Base-by-base conservation (phyloP, 92 coral and sea anemone species). In the Palythoa heliodiscus region DNA sequence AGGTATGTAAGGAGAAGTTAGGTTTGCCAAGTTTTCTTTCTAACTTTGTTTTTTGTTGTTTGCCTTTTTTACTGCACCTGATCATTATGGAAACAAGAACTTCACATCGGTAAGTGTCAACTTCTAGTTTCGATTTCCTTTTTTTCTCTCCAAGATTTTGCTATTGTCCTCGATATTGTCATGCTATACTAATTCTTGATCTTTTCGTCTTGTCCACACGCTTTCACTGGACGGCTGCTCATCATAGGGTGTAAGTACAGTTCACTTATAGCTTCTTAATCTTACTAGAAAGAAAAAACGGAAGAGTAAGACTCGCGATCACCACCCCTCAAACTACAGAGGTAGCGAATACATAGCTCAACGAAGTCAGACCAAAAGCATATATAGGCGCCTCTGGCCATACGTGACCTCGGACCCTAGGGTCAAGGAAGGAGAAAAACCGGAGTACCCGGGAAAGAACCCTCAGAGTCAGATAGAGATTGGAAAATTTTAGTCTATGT, bases 181-280 rank as follows among this genome's bases (percentile, higher is more conserved):
- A 22, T 23, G 24, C 35, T 11, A 4, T 67, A 67, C 38, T 67
- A 24, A 22, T 22, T 76, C n/a, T 5, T 17, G 24, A 19, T 35
- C 6, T 25, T 75, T 54, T 54, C 24, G 22, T 76, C 11, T 5
- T 67, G 38, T 24, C 71, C n/a, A 6, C 48, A 52, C 25, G 7
- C 48, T 6, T 55, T 76, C 48, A 23, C 5, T 16, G 68, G 68
- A 15, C 22, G 40, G 19, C 67, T 23, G 14, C 14, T 5, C 20
- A 23, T 54, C 14, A 1, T 25, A 76, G 82, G 82, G 82, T 55
- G 82, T 76, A 76, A 76, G 82, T 76, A 76, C 23, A 35, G 23
- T 20, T 74, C 38, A 12, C 4, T 58, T 58, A 7, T 58, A 11
- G n/a, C 16, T 58, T 16, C 17, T 58, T 58, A 4, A 6, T 58